phyloP scores from a whole-genome alignment of 1,140 invertebrate genomes.

The Leptopilina clavipes region DNA sequence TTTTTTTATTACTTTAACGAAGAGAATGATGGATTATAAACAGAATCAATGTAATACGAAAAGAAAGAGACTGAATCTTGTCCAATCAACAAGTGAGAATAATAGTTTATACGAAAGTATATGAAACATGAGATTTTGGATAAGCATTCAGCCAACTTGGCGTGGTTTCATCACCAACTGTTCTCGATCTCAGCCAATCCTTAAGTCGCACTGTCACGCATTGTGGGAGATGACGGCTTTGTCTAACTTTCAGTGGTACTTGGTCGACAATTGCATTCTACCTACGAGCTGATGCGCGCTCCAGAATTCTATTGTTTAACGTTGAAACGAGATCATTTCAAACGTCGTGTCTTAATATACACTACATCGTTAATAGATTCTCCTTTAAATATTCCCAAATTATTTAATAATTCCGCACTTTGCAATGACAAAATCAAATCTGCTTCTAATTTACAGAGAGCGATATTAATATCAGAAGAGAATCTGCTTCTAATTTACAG shows the following conservation, averaged over 20 bases:
- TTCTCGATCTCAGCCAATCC: constrained; percentile 44
- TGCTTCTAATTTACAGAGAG: no score
- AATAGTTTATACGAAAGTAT: background rate
- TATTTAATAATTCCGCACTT: no score
- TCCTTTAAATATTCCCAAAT: background rate
- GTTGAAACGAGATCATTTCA: constrained; percentile 45
- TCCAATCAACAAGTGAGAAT: no score
- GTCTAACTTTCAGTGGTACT: constrained; percentile 57
- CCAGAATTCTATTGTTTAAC: constrained; percentile 45
- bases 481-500: no score
- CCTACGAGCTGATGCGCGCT: constrained; percentile 34
- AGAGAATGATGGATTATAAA: no score
- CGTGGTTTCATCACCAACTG: constrained; percentile 31
- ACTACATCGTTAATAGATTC: background rate
- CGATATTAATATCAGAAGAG: no score
- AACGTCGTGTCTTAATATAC: background rate
- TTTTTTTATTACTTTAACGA: no score
- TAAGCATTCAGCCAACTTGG: background rate
- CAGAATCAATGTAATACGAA: no score
- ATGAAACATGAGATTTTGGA: background rate
- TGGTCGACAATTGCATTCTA: constrained; percentile 53
- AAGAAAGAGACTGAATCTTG: no score
- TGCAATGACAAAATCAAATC: no score
- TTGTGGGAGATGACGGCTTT: constrained; percentile 53
- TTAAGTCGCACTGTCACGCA: constrained; percentile 54